Conservation (phyloP, 2,797 vertebrate genomes). For the Hippopotamyrus pictus region DNA sequence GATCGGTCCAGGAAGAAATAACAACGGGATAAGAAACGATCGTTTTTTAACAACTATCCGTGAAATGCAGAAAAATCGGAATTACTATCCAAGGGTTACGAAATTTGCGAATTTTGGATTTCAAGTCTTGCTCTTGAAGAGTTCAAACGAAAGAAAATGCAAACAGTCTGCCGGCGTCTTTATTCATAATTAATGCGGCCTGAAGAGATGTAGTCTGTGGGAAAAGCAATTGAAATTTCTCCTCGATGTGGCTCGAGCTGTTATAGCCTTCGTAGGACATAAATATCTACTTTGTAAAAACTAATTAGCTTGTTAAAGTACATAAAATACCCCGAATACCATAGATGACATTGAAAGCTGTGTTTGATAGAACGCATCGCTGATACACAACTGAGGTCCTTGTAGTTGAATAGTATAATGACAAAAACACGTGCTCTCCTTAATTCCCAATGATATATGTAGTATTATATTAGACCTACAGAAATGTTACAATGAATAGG, state of each 20-base stretch:
- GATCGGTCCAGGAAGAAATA: not conserved
- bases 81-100: not conserved
- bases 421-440: slow-evolving; percentile 9
- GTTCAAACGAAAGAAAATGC: slow-evolving; percentile 17
- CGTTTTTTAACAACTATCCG: not conserved
- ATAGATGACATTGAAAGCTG: not conserved
- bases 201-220: not conserved
- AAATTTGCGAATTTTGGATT: not conserved
- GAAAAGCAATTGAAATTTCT: slow-evolving; percentile 3
- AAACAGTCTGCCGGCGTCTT: slow-evolving; percentile 16
- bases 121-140: not conserved
- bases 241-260: not conserved
- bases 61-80: not conserved
- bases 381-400: not conserved
- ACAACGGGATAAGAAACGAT: not conserved
- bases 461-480: not conserved
- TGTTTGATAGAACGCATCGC: not conserved
- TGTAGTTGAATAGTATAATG: not conserved
- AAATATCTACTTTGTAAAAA: not conserved
- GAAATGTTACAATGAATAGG: not conserved
- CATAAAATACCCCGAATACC: not conserved
- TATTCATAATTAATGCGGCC: not conserved
- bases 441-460: not conserved
- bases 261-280: not conserved
- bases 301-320: not conserved